Base-by-base conservation (phyloP, 2,113 vertebrate species). In the Leptobrachium ailaonicum region DNA sequence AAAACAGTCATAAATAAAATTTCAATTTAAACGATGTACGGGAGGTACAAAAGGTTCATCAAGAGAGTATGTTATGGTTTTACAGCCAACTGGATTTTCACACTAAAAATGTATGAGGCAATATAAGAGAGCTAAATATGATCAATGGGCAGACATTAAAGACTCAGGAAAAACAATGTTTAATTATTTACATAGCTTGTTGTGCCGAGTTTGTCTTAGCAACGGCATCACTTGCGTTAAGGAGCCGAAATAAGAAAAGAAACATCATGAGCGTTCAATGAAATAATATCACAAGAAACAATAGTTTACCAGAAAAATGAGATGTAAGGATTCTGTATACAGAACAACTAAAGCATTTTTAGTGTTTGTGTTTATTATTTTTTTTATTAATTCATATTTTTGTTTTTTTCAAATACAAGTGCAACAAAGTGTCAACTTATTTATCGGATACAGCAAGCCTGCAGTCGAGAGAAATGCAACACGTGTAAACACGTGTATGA, bases 71-170 rank as follows among this genome's bases (percentile, higher is more conserved):
- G 20, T 62, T 81, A 68, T 50, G 64, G 41, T 81, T 81, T 75
- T 75, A 81, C 62, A 69, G 71, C 66, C 67, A 75, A 75, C 79
- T 68, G 75, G 79, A 69, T 75, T 75, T 81, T 74, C 75, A 72
- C 66, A 69, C 47, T 74, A 75, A 81, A 81, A 81, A 74, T 75
- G 79, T 60, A 75, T 69, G 71, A 81, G 72, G 69, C 42, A 60
- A 81, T 75, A 75, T 50, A 62, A 81, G 71, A 45, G 5, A 44
- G 13, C 79, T 81, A 81, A 81, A 81, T 75, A 62, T 81, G 79
- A 81, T 74, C 79, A 81, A 81, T 75, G 79, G 79, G 13, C 32
- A 20, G 66, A 75, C 72, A 75, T 81, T 75, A 81, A 81, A 81
- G 72, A 68, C 41, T 45, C 53, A 60, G 72, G 11, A 69, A 81